phyloP scores from a whole-genome alignment of 2,888 invertebrate genomes.

The Andrena marginata region DNA sequence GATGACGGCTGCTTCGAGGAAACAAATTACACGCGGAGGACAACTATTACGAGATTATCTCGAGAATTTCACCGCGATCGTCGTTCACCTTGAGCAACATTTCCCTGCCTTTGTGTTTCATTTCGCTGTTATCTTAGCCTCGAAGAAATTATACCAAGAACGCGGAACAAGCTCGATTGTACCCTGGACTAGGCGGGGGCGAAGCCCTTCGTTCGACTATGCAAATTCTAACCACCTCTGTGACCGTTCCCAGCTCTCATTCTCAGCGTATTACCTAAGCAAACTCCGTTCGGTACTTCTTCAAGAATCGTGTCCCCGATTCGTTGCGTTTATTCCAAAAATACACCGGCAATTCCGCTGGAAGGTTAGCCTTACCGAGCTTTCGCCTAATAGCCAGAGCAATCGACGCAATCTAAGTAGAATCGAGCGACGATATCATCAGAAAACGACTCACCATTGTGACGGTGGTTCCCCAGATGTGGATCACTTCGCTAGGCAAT shows the following conservation, averaged over 20 bases:
- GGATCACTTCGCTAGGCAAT: slow-evolving; percentile 16
- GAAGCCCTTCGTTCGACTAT: slow-evolving; percentile 52
- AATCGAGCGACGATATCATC: slow-evolving; percentile 37
- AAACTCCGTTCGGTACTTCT: background rate
- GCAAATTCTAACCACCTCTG: slow-evolving; percentile 46
- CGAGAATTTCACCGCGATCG: slow-evolving; percentile 48
- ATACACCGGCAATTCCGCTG: slow-evolving; percentile 4
- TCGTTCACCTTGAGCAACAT: slow-evolving; percentile 43
- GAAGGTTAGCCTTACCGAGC: slow-evolving; percentile 5
- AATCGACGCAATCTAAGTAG: slow-evolving; percentile 23
- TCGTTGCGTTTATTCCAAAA: background rate
- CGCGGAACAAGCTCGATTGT: slow-evolving; percentile 57
- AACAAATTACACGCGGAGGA: slow-evolving; percentile 52
- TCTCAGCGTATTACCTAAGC: slow-evolving; percentile 1
- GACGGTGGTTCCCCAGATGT: slow-evolving; percentile 1
- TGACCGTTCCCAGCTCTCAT: background rate
- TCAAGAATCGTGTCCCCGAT: background rate
- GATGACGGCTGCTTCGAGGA: slow-evolving; percentile 40
- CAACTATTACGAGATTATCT: slow-evolving; percentile 46
- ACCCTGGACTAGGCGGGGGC: background rate
- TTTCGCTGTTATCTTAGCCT: slow-evolving; percentile 10
- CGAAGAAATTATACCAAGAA: slow-evolving; percentile 61
- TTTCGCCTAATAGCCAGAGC: slow-evolving; percentile 22
- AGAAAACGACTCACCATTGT: slow-evolving; percentile 29
- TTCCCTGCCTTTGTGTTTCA: slow-evolving; percentile 16